phyloP scores from a whole-genome alignment of 2,113 vertebrate genomes.

The Chaetorhynchus papuensis region DNA sequence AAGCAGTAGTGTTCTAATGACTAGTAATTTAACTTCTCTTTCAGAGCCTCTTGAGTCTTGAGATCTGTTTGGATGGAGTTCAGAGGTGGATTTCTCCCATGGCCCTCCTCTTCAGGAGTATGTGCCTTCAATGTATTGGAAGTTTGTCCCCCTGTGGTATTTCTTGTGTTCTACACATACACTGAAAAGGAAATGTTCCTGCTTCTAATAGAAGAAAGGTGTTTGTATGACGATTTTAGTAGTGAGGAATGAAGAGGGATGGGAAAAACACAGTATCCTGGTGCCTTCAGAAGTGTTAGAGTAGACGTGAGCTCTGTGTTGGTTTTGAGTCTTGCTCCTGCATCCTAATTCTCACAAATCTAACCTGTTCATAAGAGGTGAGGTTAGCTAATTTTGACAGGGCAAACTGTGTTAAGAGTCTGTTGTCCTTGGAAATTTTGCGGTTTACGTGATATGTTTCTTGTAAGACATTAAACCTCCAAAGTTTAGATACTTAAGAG shows the following conservation, averaged over 20 bases:
- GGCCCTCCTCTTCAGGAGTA: no score
- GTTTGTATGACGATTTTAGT: neutral
- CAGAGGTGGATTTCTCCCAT: neutral
- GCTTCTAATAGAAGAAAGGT: neutral
- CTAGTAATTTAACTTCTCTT: neutral
- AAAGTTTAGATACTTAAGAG: neutral
- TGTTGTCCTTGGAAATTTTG: neutral
- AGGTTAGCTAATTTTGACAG: neutral
- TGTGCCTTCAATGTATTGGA: neutral
- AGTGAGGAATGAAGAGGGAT: neutral
- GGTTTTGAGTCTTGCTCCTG: neutral
- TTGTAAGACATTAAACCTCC: neutral
- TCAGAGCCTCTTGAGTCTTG: neutral
- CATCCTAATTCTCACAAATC: neutral
- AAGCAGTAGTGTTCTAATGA: neutral
- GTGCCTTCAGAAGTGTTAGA: neutral
- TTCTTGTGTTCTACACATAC: neutral
- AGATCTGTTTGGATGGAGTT: neutral
- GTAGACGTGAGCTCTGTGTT: neutral
- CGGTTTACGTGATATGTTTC: rapidly evolving
- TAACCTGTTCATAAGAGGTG: neutral
- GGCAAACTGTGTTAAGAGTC: neutral
- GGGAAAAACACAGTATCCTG: neutral
- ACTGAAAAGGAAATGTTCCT: neutral
- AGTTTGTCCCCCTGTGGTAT: rapidly evolving